Evolutionary conservation across 1,140 invertebrate genomes (phyloP).

Genomic region (Cataglyphis hispanica): DNA sequence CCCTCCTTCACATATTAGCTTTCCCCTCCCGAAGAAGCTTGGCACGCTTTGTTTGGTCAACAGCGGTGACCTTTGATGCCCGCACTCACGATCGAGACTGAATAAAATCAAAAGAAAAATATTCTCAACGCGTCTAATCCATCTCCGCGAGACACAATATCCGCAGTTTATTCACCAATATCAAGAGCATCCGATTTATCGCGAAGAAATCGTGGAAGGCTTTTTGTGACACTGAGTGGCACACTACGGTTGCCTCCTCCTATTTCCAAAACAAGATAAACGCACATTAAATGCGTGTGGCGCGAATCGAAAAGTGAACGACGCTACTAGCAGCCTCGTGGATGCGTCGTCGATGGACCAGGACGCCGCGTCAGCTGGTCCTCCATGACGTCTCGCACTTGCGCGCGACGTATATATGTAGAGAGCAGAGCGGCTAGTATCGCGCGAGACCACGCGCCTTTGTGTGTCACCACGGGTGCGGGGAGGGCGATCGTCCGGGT

Average conservation of each 20-base stretch:
- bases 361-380: slow-evolving; percentile 62
- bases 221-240: slow-evolving; percentile 19
- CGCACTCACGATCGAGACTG: neutral
- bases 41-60: neutral
- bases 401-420: slow-evolving; percentile 47
- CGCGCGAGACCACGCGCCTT: slow-evolving; percentile 59
- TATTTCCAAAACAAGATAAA: neutral
- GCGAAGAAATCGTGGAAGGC: no score
- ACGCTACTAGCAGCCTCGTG: slow-evolving; percentile 34
- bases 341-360: slow-evolving; percentile 1
- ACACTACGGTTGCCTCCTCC: neutral
- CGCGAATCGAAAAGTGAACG: neutral
- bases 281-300: neutral
- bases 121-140: neutral
- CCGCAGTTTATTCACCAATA: slow-evolving; percentile 6
- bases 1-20: neutral
- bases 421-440: slow-evolving; percentile 17
- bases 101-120: neutral
- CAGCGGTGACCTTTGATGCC: neutral
- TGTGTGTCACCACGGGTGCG: slow-evolving; percentile 61
- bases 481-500: slow-evolving; percentile 72
- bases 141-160: slow-evolving; percentile 3
- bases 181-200: neutral
- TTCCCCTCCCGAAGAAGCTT: neutral
- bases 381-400: slow-evolving; percentile 24